Evolutionary conservation across 2,888 invertebrate genomes (phyloP), one percentile per base, ranked within the genome.

Genomic region (Congeria kusceri): DNA sequence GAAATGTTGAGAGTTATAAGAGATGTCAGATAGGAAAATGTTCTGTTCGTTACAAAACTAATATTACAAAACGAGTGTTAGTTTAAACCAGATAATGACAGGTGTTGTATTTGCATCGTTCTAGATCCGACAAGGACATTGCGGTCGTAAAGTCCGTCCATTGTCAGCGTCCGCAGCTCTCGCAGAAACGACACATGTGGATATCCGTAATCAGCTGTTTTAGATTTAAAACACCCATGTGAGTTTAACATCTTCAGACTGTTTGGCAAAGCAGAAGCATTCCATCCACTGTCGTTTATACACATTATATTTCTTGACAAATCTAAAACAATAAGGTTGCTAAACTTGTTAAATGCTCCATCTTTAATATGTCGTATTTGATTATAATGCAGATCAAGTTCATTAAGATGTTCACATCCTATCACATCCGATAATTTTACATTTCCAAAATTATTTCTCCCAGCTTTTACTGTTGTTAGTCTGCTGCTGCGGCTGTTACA

Each of bases 81-180:
- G 1, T 44, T 56, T 15, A 49, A 25, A 44, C 53, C 23, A 53
- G 44, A 20, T 27, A 23, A 15, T 62, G 11, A 4, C 20, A 62
- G 27, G 15, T 28, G 29, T 28, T 53, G 39, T 15, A 13, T 23
- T 39, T 13, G 20, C 23, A 62, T 23, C 13, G n/a, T 32, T 1
- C n/a, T 1, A 32, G 61, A 49, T 11, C 1, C n/a, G 13, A 9
- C 11, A 18, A 39, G 39, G 18, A 70, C 28, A 4, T 20, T 15
- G 15, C 9, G 25, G 18, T 1, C 25, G n/a, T 28, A 11, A 53
- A 9, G 20, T 27, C 70, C 70, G n/a, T 70, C 70, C n/a, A 70
- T 15, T 20, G 32, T 11, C 28, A 70, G 49, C 20, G 15, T 27
- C n/a, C 15, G 27, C 3, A 20, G 7, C 13, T 47, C 15, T 0